These are phyloP conservation scores for Fistularia tabacaria DNA, from an alignment of 2,797 vertebrate species.

Conservation along the genomic window DNA sequence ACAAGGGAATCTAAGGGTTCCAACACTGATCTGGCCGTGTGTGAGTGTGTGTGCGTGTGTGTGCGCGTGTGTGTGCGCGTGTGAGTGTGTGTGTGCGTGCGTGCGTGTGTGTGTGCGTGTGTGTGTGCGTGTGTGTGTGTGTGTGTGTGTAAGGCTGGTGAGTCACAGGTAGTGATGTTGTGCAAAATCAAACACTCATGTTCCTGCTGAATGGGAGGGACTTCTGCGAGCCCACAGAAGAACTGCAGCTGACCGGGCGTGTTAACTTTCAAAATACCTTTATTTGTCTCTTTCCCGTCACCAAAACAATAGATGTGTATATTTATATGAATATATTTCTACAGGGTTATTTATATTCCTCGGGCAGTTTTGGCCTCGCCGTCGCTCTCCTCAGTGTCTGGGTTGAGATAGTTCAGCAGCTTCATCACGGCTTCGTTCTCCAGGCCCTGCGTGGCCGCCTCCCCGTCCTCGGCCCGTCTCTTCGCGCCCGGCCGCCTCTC, in stretches of 20 bases:
- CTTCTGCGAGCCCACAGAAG: constrained; percentile 52
- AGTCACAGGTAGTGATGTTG: constrained; percentile 50
- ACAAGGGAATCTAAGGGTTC: constrained; percentile 54
- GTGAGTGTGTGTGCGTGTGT: constrained; percentile 21
- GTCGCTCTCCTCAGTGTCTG: constrained; percentile 81
- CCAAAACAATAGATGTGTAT: constrained; percentile 45
- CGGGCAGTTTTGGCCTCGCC: constrained; percentile 74
- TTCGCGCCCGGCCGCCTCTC: constrained; percentile 68
- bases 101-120: constrained; percentile 36
- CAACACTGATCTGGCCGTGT: constrained; percentile 56
- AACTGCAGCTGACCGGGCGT: constrained; percentile 47
- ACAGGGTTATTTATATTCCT: constrained; percentile 65
- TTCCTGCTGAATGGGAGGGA: constrained; percentile 50
- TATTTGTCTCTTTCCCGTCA: constrained; percentile 35
- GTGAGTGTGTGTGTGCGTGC: constrained; percentile 35
- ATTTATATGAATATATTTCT: constrained; percentile 29
- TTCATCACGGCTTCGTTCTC: constrained; percentile 87
- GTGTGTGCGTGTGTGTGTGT: constrained; percentile 12
- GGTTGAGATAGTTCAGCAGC: constrained; percentile 84
- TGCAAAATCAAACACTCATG: constrained; percentile 51
- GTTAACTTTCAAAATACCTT: constrained; percentile 68
- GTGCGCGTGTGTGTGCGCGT: constrained; percentile 8
- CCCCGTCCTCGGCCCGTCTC: constrained; percentile 63
- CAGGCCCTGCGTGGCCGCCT: constrained; percentile 62
- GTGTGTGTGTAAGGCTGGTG: constrained; percentile 42